A percentile compares a stretch with the other conserved stretches of the same genome.
Conservation (phyloP, 2,113 vertebrate species). For the Sinocyclocheilus anophthalmus region DNA sequence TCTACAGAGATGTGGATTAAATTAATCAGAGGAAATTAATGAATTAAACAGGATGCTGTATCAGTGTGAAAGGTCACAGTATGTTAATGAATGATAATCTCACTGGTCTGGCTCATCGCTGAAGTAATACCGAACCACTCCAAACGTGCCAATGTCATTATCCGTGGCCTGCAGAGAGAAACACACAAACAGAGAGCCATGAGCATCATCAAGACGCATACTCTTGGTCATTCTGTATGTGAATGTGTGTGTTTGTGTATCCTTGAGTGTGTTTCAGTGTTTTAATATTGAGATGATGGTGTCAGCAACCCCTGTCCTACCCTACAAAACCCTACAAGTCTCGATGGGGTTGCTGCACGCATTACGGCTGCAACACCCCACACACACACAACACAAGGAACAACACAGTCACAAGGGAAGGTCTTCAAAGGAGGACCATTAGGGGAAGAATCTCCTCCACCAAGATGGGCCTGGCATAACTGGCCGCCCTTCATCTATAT, state of each 20-base stretch:
- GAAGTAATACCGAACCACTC: conserved; percentile 91
- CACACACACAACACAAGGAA: too few species aligned
- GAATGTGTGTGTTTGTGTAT: conserved; percentile 10
- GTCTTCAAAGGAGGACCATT: too few species aligned
- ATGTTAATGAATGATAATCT: conserved; percentile 62
- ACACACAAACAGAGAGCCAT: conserved; percentile 34
- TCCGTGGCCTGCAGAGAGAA: conserved; percentile 85
- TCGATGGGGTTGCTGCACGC: too few species aligned
- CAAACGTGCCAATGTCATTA: conserved; percentile 86
- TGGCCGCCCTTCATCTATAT: too few species aligned
- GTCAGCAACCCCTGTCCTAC: conserved; percentile 30
- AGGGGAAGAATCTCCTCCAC: too few species aligned
- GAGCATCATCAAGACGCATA: conserved; percentile 9
- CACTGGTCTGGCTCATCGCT: conserved; percentile 95
- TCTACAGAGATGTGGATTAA: conserved; percentile 7
- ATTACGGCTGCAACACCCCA: too few species aligned
- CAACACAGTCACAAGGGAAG: too few species aligned
- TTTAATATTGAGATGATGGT: conserved; percentile 36
- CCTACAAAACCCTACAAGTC: too few species aligned
- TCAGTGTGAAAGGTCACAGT: conserved; percentile 38
- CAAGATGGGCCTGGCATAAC: too few species aligned
- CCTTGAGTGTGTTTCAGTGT: too few species aligned
- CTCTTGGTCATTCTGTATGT: neutral
- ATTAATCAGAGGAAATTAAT: conserved; percentile 28
- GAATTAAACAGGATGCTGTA: conserved; percentile 16